Evolutionary conservation across 1,140 invertebrate species (phyloP), one percentile per base, ranked within the genome.

Genomic region (Anoplophora glabripennis): DNA sequence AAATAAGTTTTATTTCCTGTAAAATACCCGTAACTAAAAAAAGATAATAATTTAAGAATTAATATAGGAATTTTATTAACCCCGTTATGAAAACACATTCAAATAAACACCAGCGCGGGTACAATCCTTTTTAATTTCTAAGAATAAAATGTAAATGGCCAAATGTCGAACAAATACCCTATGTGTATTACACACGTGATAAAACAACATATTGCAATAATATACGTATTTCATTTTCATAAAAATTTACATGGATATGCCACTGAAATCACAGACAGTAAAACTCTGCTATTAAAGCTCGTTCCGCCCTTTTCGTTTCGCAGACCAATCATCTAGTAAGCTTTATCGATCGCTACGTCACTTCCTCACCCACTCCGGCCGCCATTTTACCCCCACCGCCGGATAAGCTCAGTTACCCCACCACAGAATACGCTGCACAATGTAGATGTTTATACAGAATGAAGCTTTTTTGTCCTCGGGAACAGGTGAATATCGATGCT

Each of bases 311-410:
- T 58, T 54, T 53, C 52, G 35, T 54, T 18, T 51, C 48, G 34
- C 58, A 47, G 57, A 63, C 72, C 72, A 74, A 74, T 74, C 68
- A 62, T 52, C 51, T 45, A 40, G 53, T 53, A 60, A 28, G 60
- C 60, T 62, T 61, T 74, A 74, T 74, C 71, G 72, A 74, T 74
- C 72, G 69, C 57, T 62, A 72, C 70, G 72, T 74, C 72, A 72
- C 71, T 72, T 71, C 71, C 68, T 70, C 57, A 61, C 51, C 63
- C 61, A 59, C 63, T 48, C 47, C 57, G 55, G 71, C 59, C 70
- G 70, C 72, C 70, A 72, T 74, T 72, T 74, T 72, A 70, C 59
- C 64, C 69, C 68, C 68, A 45, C 67, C 61, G 9, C 33, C 56
- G 44, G 28, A 34, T 54, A 57, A 59, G 48, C 60, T 59, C 61